Evolutionary conservation across 1,140 invertebrate genomes (phyloP).

Genomic region (Drosophila nebulosa): DNA sequence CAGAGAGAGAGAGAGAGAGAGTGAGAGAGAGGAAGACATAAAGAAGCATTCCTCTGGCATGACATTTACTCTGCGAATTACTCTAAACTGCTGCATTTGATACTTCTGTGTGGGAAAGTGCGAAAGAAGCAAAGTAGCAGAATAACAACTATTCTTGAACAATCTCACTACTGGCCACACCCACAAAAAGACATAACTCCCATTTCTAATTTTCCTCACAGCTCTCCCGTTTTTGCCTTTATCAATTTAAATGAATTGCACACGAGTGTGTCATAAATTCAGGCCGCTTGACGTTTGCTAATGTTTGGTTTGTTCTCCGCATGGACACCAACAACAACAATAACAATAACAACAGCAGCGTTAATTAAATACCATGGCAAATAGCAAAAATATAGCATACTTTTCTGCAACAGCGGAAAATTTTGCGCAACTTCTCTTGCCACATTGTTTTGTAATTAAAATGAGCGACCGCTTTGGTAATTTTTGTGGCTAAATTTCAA

Average conservation of each 20-base stretch:
- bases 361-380: conserved; percentile 64
- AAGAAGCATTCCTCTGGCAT: conserved; percentile 70
- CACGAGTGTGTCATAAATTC: conserved; percentile 77
- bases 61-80: conserved; percentile 73
- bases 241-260: conserved; percentile 79
- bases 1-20: background rate
- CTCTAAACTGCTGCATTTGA: conserved; percentile 73
- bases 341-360: conserved; percentile 1
- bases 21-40: conserved; percentile 35
- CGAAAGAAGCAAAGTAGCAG: conserved; percentile 43
- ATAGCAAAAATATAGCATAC: conserved; percentile 19
- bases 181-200: background rate
- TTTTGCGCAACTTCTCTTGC: conserved; percentile 22
- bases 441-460: conserved; percentile 66
- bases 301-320: conserved; percentile 33
- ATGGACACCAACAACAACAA: background rate
- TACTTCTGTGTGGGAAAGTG: conserved; percentile 18
- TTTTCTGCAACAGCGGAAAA: conserved; percentile 22
- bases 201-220: background rate
- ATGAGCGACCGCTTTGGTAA: conserved; percentile 39
- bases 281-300: conserved; percentile 65
- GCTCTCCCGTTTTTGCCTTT: conserved; percentile 24
- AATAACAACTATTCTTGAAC: conserved; percentile 25
- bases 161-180: background rate
- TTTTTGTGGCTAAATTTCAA: conserved; percentile 56